A percentile compares a stretch with the other conserved stretches of the same genome.
Evolutionary conservation across 2,797 vertebrate species (phyloP).

Genomic region (Botia almorhae): DNA sequence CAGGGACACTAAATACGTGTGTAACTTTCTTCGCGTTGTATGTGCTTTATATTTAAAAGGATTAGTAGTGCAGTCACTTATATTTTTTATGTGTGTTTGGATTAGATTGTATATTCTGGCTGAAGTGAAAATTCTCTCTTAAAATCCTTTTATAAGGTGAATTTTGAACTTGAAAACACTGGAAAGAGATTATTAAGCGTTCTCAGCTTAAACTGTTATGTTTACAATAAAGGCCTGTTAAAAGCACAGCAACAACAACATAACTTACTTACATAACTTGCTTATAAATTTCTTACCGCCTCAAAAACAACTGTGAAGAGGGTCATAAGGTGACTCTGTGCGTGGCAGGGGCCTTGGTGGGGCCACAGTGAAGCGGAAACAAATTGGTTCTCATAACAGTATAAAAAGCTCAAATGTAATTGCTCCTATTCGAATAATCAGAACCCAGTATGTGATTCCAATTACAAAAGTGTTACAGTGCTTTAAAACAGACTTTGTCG

Average conservation of each 20-base stretch:
- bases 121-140: neutral
- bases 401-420: neutral
- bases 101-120: neutral
- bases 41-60: constrained; percentile 15
- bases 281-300: neutral
- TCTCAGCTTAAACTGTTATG: neutral
- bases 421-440: constrained; percentile 1
- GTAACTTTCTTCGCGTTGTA: constrained; percentile 34
- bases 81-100: constrained; percentile 18
- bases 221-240: neutral
- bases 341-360: neutral
- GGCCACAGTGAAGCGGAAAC: neutral
- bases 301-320: neutral
- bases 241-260: constrained; percentile 10
- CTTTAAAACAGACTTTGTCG: constrained; percentile 32
- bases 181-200: constrained; percentile 1
- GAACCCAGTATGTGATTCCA: neutral
- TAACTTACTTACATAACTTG: neutral
- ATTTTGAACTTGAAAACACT: neutral
- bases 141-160: constrained; percentile 1
- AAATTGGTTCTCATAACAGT: constrained; percentile 26
- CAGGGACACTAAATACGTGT: constrained; percentile 7
- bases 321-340: neutral
- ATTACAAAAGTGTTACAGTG: constrained; percentile 28
- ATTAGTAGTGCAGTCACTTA: constrained; percentile 37